Conservation (phyloP, 1,140 invertebrate species). For the Zaprionus gabonicus region DNA sequence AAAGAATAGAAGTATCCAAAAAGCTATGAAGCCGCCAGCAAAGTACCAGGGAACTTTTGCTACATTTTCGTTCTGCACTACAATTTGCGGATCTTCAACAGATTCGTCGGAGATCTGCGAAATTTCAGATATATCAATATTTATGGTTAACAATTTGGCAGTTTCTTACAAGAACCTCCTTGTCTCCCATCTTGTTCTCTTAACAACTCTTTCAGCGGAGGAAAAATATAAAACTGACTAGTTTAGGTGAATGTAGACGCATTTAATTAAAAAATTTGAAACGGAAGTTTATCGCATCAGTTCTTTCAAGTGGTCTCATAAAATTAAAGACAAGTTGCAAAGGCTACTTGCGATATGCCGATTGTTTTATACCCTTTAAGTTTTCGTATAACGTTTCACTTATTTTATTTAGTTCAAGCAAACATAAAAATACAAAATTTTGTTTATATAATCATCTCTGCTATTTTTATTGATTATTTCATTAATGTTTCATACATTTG, state of each 20-base stretch:
- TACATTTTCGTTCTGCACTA: neutral
- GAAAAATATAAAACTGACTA: conserved; percentile 1
- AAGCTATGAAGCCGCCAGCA: conserved; percentile 60
- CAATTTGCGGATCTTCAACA: conserved; percentile 1
- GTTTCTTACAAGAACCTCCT: conserved; percentile 57
- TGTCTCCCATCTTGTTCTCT: conserved; percentile 48
- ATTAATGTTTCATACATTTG: neutral
- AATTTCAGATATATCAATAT: neutral
- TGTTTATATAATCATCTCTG: neutral
- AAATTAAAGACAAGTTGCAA: neutral
- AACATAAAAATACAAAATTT: too few relatives aligned
- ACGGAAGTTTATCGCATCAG: neutral
- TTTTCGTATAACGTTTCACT: too few relatives aligned
- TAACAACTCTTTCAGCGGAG: neutral
- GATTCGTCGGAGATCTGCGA: conserved; percentile 50
- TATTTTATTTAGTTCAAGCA: too few relatives aligned
- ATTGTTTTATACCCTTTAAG: neutral
- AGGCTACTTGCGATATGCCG: neutral
- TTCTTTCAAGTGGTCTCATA: neutral
- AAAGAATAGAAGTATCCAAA: conserved; percentile 70
- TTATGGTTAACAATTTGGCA: neutral
- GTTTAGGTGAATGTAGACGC: neutral
- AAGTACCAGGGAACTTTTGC: conserved; percentile 62
- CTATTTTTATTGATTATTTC: neutral
- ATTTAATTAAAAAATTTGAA: conserved; percentile 15